phyloP scores from a whole-genome alignment of 2,797 vertebrate genomes.

The Microctenopoma stevenorrisi region DNA sequence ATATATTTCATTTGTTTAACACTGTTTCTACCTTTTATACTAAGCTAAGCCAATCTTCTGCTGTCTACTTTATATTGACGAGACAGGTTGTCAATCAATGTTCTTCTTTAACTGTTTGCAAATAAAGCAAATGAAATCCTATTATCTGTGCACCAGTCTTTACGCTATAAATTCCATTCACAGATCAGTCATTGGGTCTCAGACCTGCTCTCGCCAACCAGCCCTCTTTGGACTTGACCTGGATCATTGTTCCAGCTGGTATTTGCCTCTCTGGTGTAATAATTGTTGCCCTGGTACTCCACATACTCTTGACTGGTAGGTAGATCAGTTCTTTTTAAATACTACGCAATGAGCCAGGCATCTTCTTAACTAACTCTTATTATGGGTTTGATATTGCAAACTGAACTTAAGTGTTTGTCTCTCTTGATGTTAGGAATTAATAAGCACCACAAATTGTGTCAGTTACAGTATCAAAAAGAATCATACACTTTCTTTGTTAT shows the following conservation, averaged over 20 bases:
- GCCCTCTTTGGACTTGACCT: conserved; percentile 32
- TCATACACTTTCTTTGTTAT: neutral
- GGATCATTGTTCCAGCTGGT: conserved; percentile 50
- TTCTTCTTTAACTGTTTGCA: neutral
- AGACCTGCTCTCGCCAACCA: rapidly evolving
- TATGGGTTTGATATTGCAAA: no score
- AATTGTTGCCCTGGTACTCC: conserved; percentile 56
- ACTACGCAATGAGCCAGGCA: no score
- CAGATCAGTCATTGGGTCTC: conserved; percentile 17
- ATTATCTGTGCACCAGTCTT: neutral
- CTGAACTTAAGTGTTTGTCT: no score
- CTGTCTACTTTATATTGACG: neutral
- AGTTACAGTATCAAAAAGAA: neutral
- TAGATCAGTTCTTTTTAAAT: neutral
- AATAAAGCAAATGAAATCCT: neutral
- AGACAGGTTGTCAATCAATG: no score
- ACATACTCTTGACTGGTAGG: conserved; percentile 68
- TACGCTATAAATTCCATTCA: neutral
- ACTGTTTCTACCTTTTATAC: no score
- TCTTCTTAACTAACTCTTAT: no score
- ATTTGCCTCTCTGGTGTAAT: conserved; percentile 57
- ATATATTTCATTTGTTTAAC: neutral
- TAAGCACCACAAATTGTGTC: no score
- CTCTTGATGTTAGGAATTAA: no score
- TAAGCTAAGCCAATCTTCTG: neutral